Evolutionary conservation across 1,140 invertebrate species (phyloP), one percentile per base, ranked within the genome.

Genomic region (Ptiloglossa arizonensis): DNA sequence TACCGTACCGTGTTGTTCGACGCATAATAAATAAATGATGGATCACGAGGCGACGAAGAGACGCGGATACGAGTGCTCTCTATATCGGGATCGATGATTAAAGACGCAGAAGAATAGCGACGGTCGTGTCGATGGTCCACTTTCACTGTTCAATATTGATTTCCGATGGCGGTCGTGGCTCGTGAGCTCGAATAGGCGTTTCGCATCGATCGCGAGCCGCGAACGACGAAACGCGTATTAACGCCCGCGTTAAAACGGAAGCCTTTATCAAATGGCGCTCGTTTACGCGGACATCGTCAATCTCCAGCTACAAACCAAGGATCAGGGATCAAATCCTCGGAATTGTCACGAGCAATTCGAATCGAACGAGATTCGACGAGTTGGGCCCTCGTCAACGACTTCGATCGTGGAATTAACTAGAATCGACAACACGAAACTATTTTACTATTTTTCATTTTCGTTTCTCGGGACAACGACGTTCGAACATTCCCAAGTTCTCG

Each of bases 181-280:
- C 41, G 3, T 44, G 64, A 74, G 67, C 27, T 67, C 29, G 50
- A 67, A 63, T 66, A 54, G 69, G 59, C 74, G 75, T 83, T 73
- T 52, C 48, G 56, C 9, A 75, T 67, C 69, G 59, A 79, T 79
- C 38, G 24, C 54, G 46, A 15, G 22, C 3, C 19, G n/a, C 11
- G 15, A 54, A 24, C 44, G 79, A 59, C 60, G 50, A 75, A 82
- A 70, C 69, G 74, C 75, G 74, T 63, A 69, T 71, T 72, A 71
- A 78, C 72, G 54, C 68, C 19, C 74, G 52, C 63, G 70, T 78
- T 72, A 82, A 35, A 82, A 71, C 67, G 66, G 80, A 75, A 71
- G 24, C 52, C 66, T 77, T 78, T 63, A 78, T 78, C 74, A 82
- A 81, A 77, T 71, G 72, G 27, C 38, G 17, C 67, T 82, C 72